Evolutionary conservation across 2,888 invertebrate species (phyloP).

Genomic region (Caenorhabditis angaria): DNA sequence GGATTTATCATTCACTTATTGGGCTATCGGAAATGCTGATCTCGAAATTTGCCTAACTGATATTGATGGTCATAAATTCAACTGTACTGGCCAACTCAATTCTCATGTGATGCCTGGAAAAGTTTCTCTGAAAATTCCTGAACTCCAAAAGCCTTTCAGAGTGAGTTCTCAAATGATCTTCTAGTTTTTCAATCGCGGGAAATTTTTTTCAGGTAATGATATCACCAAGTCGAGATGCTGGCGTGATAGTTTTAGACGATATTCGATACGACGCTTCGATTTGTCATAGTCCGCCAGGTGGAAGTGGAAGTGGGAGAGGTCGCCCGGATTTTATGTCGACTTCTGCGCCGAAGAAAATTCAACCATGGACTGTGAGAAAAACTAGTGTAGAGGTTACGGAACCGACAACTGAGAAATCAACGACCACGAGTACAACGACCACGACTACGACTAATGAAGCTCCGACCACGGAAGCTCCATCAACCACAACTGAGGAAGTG

Average conservation of each 20-base stretch:
- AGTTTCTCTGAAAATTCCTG: conserved; percentile 68
- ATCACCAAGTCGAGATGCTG: conserved; percentile 58
- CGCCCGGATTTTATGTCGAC: conserved; percentile 48
- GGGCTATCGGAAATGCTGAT: conserved; percentile 67
- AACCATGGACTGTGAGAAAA: conserved; percentile 39
- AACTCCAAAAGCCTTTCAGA: conserved; percentile 61
- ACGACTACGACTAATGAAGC: conserved; percentile 19
- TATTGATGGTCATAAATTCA: conserved; percentile 57
- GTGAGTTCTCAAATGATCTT: conserved; percentile 51
- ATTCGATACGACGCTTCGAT: conserved; percentile 64
- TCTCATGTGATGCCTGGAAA: conserved; percentile 68
- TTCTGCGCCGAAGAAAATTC: conserved; percentile 23
- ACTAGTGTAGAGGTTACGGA: not conserved
- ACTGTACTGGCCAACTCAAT: conserved; percentile 69
- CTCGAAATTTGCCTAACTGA: conserved; percentile 68
- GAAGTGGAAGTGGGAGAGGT: conserved; percentile 13
- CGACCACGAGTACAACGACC: conserved; percentile 11
- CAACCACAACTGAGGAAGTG: conserved; percentile 16
- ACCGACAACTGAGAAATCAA: conserved; percentile 12
- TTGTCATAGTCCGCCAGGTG: conserved; percentile 35
- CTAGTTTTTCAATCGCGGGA: conserved; percentile 1
- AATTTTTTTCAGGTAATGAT: conserved; percentile 58
- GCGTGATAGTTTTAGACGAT: conserved; percentile 66
- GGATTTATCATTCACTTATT: conserved; percentile 66
- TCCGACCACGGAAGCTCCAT: conserved; percentile 5